phyloP scores from a whole-genome alignment of 2,888 invertebrate species.

The Platycnemis pennipes region DNA sequence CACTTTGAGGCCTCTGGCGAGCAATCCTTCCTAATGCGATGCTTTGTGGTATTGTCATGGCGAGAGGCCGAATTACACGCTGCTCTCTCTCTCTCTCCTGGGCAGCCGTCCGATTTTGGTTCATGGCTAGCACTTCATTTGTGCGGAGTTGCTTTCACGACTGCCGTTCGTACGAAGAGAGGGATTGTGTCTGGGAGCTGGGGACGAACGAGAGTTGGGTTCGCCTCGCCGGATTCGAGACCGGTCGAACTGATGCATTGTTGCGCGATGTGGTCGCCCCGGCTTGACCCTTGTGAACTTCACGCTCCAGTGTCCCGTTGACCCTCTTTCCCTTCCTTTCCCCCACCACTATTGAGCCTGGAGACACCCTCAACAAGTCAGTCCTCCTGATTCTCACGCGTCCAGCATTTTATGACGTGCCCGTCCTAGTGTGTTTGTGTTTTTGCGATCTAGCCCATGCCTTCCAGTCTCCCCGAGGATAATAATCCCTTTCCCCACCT shows the following conservation, averaged over 20 bases:
- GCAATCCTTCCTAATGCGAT: no score
- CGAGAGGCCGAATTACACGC: not conserved
- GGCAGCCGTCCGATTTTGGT: not conserved
- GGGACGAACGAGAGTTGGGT: no score
- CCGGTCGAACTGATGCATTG: not conserved
- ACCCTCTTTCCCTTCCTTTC: not conserved
- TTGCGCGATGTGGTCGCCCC: not conserved
- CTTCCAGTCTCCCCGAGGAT: not conserved
- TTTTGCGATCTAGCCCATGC: not conserved
- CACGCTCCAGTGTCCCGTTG: not conserved
- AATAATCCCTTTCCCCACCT: not conserved
- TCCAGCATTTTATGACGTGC: not conserved
- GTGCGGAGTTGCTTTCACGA: not conserved
- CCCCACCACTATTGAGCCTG: not conserved
- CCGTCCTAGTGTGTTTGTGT: no score
- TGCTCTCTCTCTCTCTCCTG: not conserved
- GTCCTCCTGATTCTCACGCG: not conserved
- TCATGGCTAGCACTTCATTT: not conserved
- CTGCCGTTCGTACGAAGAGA: no score
- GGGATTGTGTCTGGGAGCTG: no score
- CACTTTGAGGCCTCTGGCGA: no score
- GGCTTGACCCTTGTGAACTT: slow-evolving; percentile 24
- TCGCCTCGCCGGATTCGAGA: no score
- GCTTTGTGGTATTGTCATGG: not conserved
- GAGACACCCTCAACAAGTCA: not conserved